Conservation (phyloP, 2,113 vertebrate species). For the Laticauda colubrina region DNA sequence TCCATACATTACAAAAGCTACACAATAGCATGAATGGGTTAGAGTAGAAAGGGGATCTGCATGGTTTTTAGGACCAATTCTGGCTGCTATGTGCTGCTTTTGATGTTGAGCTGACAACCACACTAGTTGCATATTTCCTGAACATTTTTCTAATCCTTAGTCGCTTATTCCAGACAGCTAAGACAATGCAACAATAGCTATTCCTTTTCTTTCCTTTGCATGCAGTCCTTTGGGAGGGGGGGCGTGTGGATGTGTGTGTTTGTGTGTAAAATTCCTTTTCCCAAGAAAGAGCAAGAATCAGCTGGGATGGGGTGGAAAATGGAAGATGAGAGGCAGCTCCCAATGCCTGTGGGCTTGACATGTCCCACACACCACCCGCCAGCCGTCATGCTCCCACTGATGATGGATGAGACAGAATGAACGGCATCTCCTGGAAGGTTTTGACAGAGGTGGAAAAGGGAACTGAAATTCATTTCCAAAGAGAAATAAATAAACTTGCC, state of each 20-base stretch:
- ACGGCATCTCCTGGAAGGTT: slow-evolving; percentile 32
- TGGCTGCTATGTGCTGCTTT: not conserved
- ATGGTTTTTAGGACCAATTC: not conserved
- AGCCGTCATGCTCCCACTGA: slow-evolving; percentile 32
- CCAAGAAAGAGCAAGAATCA: not conserved
- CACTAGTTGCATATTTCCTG: not conserved
- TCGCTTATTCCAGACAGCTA: not conserved
- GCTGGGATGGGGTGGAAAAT: not conserved
- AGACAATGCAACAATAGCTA: not conserved
- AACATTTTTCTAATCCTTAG: not conserved
- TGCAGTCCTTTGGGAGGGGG: not conserved
- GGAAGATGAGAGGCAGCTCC: not conserved
- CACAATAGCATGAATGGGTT: not conserved
- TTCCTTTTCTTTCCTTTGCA: not conserved
- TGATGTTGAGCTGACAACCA: not conserved
- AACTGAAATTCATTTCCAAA: slow-evolving; percentile 41
- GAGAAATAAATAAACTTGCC: slow-evolving; percentile 42
- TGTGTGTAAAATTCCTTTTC: not conserved
- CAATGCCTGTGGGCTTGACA: slow-evolving; percentile 19
- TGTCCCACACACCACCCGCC: slow-evolving; percentile 36
- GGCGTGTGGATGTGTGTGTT: not conserved
- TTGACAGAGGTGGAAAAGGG: slow-evolving; percentile 14
- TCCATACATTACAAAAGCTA: not conserved
- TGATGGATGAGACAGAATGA: slow-evolving; percentile 37
- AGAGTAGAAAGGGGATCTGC: not conserved